Evolutionary conservation across 2,888 invertebrate species (phyloP), one percentile per base, ranked within the genome.

Genomic region (Macaria liturata): DNA sequence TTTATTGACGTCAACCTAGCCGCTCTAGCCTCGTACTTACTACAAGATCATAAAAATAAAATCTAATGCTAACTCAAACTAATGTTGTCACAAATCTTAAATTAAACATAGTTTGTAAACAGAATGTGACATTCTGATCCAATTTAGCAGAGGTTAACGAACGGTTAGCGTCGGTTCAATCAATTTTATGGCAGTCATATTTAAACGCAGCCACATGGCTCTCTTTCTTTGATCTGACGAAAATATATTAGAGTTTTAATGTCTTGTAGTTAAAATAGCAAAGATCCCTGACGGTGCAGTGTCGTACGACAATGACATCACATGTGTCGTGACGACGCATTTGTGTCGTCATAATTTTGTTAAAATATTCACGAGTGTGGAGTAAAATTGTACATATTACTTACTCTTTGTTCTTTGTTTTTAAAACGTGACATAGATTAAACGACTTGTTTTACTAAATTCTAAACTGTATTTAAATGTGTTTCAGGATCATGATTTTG

Each of bases 171-270:
- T 44, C 48, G 32, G 52, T 37, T 42, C 46, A 46, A 50, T 61
- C 46, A 31, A 49, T 54, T 56, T 57, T 55, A 59, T 52, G 55
- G 51, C 53, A 58, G 56, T 54, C 54, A 59, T 46, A 45, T 51
- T 39, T 37, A n/a, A 51, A 30, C 20, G 31, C 9, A 32, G 46
- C 48, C 48, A 61, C 47, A 49, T 59, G 52, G 20, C 51, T 47
- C 51, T 45, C 3, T 49, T 46, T 20, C 52, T 59, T 54, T 59
- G 50, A 54, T 54, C 44, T 20, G 9, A 37, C 39, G 4, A 51
- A 37, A 39, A 57, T 57, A 51, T 56, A 31, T 46, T 42, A n/a
- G 32, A 20, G 9, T 49, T 49, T 49, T 44, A 34, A 40, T 55
- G 32, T 31, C 32, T n/a, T n/a, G 37, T 45, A 39, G 45, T 51